Evolutionary conservation across 2,888 invertebrate genomes (phyloP).

Genomic region (Andricus curvator): DNA sequence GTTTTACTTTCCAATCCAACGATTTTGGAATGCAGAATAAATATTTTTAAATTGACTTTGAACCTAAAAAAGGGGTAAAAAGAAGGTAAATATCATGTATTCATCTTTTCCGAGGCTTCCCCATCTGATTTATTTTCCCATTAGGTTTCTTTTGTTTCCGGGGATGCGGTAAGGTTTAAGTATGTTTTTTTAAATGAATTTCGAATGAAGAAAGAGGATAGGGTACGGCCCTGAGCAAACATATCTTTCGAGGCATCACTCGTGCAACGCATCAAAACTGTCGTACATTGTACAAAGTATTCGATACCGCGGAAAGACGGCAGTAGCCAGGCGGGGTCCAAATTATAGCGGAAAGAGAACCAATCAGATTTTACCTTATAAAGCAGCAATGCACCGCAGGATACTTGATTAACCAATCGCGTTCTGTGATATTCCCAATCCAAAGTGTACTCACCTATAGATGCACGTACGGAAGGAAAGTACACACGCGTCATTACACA

Average conservation of each 20-base stretch:
- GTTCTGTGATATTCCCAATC: slow-evolving; percentile 70
- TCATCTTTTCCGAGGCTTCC: background rate
- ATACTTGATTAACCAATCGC: slow-evolving; percentile 77
- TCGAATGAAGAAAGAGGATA: slow-evolving; percentile 42
- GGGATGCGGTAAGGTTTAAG: background rate
- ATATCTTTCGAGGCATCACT: slow-evolving; percentile 58
- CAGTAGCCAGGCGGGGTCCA: slow-evolving; percentile 74
- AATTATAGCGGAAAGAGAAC: slow-evolving; percentile 75
- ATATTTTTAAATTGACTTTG: background rate
- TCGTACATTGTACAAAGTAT: slow-evolving; percentile 63
- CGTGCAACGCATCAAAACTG: slow-evolving; percentile 54
- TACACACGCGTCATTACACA: slow-evolving; percentile 53
- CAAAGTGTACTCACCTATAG: slow-evolving; percentile 53
- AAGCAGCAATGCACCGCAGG: slow-evolving; percentile 75
- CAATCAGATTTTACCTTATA: slow-evolving; percentile 77
- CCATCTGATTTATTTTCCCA: background rate
- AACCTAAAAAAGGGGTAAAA: background rate
- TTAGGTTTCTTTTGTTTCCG: background rate
- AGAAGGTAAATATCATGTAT: background rate
- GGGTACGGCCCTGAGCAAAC: slow-evolving; percentile 45
- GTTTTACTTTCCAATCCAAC: background rate
- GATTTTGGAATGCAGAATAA: background rate
- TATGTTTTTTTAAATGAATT: slow-evolving; percentile 1
- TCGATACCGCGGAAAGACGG: slow-evolving; percentile 72
- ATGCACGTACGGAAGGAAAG: slow-evolving; percentile 48